Conservation (phyloP, 2,113 vertebrate species). For the Psilopsiagon aymara region DNA sequence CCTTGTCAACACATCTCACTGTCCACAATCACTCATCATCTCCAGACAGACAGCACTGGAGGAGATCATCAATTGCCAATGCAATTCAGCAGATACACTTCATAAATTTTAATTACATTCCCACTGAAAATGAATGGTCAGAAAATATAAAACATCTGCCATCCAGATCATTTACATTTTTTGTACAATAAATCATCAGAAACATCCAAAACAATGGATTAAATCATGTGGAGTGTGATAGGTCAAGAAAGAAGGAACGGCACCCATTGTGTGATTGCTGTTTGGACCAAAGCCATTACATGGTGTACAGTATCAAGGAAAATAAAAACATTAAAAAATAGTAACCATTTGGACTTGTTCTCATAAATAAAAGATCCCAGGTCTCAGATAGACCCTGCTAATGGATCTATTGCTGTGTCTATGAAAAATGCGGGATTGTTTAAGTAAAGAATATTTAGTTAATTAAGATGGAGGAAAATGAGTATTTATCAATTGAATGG, state of each 20-base stretch:
- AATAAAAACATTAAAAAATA: slow-evolving; percentile 40
- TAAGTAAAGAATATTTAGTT: slow-evolving; percentile 71
- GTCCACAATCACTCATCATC: slow-evolving; percentile 92
- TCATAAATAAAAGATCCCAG: slow-evolving; percentile 47
- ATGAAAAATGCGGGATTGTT: slow-evolving; percentile 65
- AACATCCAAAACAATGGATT: slow-evolving; percentile 84
- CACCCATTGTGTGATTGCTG: slow-evolving; percentile 63
- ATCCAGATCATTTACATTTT: slow-evolving; percentile 93
- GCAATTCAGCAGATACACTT: slow-evolving; percentile 98
- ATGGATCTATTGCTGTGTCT: slow-evolving; percentile 65
- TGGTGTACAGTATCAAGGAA: neutral
- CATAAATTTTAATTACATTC: slow-evolving; percentile 99
- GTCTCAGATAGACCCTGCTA: slow-evolving; percentile 47
- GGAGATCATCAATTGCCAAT: slow-evolving; percentile 94
- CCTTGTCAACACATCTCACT: slow-evolving; percentile 89
- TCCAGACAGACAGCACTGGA: slow-evolving; percentile 88
- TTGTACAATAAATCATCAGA: slow-evolving; percentile 91
- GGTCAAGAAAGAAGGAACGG: slow-evolving; percentile 74
- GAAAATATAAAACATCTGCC: slow-evolving; percentile 99
- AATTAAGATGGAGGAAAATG: slow-evolving; percentile 64
- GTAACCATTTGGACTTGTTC: slow-evolving; percentile 40
- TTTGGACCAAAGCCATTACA: slow-evolving; percentile 59
- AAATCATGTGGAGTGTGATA: slow-evolving; percentile 79
- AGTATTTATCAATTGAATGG: slow-evolving; percentile 64
- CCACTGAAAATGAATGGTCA: slow-evolving; percentile 97